These are phyloP conservation scores for Dendrolimus kikuchii DNA, from an alignment of 1,140 invertebrate species.

Conservation along the genomic window DNA sequence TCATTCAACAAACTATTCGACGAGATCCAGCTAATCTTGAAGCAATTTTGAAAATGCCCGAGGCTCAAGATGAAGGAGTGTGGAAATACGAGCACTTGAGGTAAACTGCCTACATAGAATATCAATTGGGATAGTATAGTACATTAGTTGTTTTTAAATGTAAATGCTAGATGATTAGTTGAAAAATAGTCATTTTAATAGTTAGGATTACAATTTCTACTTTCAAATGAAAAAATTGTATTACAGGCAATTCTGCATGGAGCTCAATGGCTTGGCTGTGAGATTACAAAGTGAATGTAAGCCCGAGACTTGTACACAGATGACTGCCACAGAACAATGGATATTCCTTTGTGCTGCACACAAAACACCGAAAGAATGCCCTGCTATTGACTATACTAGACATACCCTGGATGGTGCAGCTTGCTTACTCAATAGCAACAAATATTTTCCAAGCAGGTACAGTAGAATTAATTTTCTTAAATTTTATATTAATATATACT, in stretches of 20 bases:
- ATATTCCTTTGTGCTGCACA: slow-evolving; percentile 99
- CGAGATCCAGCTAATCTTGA: slow-evolving; percentile 95
- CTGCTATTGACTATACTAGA: slow-evolving; percentile 99
- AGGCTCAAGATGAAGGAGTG: slow-evolving; percentile 98
- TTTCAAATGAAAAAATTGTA: slow-evolving; percentile 4
- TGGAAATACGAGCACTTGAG: slow-evolving; percentile 99
- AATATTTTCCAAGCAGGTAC: slow-evolving; percentile 99
- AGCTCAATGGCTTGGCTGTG: slow-evolving; percentile 97
- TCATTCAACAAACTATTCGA: slow-evolving; percentile 98
- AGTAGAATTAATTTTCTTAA: slow-evolving; percentile 4
- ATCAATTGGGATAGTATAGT: background rate
- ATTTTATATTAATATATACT: background rate
- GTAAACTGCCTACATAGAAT: slow-evolving; percentile 43
- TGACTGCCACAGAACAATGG: slow-evolving; percentile 99
- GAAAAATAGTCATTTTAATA: background rate
- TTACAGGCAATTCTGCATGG: slow-evolving; percentile 97
- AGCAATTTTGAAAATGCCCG: slow-evolving; percentile 95
- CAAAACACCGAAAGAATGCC: slow-evolving; percentile 99
- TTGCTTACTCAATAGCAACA: slow-evolving; percentile 98
- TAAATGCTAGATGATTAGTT: background rate
- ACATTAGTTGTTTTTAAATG: background rate
- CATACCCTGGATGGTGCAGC: slow-evolving; percentile 99
- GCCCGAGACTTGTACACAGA: slow-evolving; percentile 97
- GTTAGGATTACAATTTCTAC: no score
- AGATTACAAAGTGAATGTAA: slow-evolving; percentile 95